Conservation (phyloP, 2,888 invertebrate species). For the Ormyrus thymus region DNA sequence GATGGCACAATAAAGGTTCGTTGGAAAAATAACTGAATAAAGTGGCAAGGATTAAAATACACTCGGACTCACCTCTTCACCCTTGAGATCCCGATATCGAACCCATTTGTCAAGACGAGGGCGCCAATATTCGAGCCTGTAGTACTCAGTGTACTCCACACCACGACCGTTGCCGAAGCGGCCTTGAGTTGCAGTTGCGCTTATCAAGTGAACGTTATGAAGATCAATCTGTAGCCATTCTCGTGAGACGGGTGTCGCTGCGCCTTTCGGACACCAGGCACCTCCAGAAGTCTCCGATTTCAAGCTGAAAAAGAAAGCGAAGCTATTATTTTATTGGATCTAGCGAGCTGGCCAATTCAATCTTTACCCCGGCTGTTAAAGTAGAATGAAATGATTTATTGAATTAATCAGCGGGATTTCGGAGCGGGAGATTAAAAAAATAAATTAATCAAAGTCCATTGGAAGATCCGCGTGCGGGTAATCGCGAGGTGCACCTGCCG, state of each 20-base stretch:
- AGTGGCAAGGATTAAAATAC: background rate
- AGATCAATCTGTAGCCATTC: constrained; percentile 80
- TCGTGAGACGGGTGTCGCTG: constrained; percentile 77
- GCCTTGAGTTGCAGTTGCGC: constrained; percentile 81
- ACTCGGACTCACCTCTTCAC: constrained; percentile 77
- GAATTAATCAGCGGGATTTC: no score
- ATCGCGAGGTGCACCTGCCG: background rate
- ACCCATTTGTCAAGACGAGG: constrained; percentile 79
- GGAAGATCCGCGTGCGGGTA: background rate
- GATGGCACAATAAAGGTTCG: no score
- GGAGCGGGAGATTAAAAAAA: background rate
- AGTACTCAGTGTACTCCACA: constrained; percentile 81
- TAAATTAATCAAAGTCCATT: background rate
- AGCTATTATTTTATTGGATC: background rate
- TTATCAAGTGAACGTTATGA: constrained; percentile 79
- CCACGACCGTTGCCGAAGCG: constrained; percentile 84
- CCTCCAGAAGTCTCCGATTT: constrained; percentile 80
- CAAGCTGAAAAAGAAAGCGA: constrained; percentile 67
- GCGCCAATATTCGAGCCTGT: constrained; percentile 80
- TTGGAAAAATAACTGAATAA: background rate
- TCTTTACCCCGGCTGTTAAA: no score
- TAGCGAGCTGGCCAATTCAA: no score
- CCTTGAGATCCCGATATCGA: constrained; percentile 79
- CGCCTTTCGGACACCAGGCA: constrained; percentile 84
- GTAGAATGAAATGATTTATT: no score